Base-by-base conservation (phyloP, 2,113 vertebrate genomes). In the Oriolus oriolus region DNA sequence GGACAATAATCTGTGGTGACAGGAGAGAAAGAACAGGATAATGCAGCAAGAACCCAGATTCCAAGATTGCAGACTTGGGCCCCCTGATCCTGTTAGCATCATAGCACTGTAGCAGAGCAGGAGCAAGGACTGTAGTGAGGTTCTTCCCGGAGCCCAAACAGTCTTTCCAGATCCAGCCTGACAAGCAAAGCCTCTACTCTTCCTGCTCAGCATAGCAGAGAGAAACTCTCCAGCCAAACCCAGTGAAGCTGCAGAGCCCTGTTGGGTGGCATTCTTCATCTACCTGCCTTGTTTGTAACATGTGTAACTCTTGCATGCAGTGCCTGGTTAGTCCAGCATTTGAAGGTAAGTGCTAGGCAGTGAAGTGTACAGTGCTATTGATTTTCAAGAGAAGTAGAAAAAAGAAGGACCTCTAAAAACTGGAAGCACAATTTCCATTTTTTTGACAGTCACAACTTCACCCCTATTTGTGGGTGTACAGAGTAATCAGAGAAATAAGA, bases 221-320 rank as follows among this genome's bases (percentile, higher is more conserved):
- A 71, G 16, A 61, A 73, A 53, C 42, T 74, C 45, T 88, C 71
- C 64, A 86, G 56, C 18, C 56, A 89, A 75, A 78, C 0, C 4
- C 42, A 44, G 22, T 0, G 10, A 82, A 75, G 44, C 31, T 47
- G 27, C 42, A 49, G 64, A 64, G 44, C 47, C 30, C 42, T n/a
- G 13, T 19, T 77, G 44, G 39, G 44, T 37, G 49, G 27, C 19
- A 19, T 56, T 52, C 87, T 66, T 45, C 50, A 20, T 26, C 50
- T 65, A 57, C 37, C 45, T 74, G 50, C 16, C 50, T 44, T 59
- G 22, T 47, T 52, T 50, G 57, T n/a, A 49, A 50, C 0, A 0
- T 0, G 0, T 12, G 18, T 33, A 44, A 56, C 16, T 69, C 70
- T 12, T 30, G 28, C 14, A 17, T 4, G 33, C 30, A 64, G 45